Evolutionary conservation across 1,140 invertebrate genomes (phyloP).

Genomic region (Physella acuta): DNA sequence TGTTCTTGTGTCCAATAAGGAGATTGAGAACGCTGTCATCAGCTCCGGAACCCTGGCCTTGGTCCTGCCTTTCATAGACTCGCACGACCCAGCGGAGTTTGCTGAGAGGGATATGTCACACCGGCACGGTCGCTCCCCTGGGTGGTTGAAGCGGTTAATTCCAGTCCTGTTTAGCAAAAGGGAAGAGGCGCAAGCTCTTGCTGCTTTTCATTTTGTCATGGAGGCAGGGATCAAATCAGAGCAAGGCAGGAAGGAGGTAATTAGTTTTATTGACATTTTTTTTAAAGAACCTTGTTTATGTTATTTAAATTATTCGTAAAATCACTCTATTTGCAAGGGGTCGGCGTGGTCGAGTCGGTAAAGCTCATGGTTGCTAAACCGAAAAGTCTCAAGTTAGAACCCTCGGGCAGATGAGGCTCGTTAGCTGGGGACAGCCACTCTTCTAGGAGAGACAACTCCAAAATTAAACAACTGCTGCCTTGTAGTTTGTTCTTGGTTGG

Average conservation of each 20-base stretch:
- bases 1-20: slow-evolving; percentile 94
- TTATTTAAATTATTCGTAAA: slow-evolving; percentile 68
- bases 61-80: slow-evolving; percentile 92
- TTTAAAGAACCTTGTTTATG: not conserved
- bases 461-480: too few species aligned
- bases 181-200: slow-evolving; percentile 93
- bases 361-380: too few species aligned
- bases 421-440: too few species aligned
- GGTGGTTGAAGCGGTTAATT: slow-evolving; percentile 90
- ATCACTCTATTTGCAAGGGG: too few species aligned
- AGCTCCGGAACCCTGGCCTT: slow-evolving; percentile 92
- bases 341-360: too few species aligned
- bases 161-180: slow-evolving; percentile 92
- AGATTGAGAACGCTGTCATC: slow-evolving; percentile 93
- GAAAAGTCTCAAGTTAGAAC: too few species aligned
- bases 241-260: slow-evolving; percentile 84
- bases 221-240: slow-evolving; percentile 97
- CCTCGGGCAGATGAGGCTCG: too few species aligned
- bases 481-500: too few species aligned
- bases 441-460: too few species aligned
- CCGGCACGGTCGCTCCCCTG: slow-evolving; percentile 92
- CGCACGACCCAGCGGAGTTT: slow-evolving; percentile 93
- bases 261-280: too few species aligned
- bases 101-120: slow-evolving; percentile 84
- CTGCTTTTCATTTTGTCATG: slow-evolving; percentile 99